Evolutionary conservation across 2,113 vertebrate species (phyloP), one percentile per base, ranked within the genome.

Genomic region (Anseranas semipalmata): DNA sequence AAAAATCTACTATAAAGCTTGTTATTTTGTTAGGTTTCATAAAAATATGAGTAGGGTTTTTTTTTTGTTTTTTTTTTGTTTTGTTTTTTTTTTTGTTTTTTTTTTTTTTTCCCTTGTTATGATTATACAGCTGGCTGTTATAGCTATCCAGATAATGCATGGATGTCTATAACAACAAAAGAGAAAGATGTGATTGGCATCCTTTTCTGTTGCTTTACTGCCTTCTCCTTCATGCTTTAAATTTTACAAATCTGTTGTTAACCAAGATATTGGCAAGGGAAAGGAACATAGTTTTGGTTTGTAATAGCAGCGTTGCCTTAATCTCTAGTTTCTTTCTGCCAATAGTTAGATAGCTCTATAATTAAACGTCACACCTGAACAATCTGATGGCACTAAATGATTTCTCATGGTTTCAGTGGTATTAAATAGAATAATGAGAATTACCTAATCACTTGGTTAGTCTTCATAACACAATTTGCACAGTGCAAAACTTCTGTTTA

Each of bases 191-290:
- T 85, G 82, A 70, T 87, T 93, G 88, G 48, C 89, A 96, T 60
- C 35, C 37, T 53, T 94, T 89, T 72, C 74, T 96, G 35, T 85
- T 96, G 85, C 94, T 95, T 94, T 95, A 82, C 56, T 93, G 62
- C 72, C 52, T 85, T 70, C 24, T 83, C 39, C 50, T 60, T 94
- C 48, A n/a, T 92, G 76, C 53, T 66, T 85, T 22, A 53, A 90
- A 95, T 93, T 92, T 72, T 72, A 45, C 30, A 68, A 77, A 81
- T 91, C 87, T 90, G 59, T 79, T 72, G 32, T 90, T 95, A 90
- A 66, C 45, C 19, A 91, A 89, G 43, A 83, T 87, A 67, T 37
- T 79, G 75, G 65, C 53, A 94, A 96, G 85, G 33, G 87, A 86
- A 67, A 67, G 15, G 32, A 94, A 19, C 43, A 33, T 50, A 95